Base-by-base conservation (phyloP, 2,797 vertebrate genomes). In the Centropyge bicolor region DNA sequence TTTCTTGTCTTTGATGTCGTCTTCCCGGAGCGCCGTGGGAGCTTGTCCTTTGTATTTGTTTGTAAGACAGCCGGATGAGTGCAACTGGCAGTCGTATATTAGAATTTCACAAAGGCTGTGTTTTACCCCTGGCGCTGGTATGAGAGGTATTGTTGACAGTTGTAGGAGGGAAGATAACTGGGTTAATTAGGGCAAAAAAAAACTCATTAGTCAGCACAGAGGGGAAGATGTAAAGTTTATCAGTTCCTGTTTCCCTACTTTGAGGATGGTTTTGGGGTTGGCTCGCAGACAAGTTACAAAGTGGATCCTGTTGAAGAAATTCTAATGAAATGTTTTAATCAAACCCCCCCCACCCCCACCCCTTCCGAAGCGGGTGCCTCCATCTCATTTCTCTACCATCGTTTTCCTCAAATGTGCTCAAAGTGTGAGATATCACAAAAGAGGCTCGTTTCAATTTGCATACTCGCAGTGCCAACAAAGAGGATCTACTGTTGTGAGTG, bases 131-230 rank as follows among this genome's bases (percentile, higher is more conserved):
- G 88, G 88, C 86, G 41, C 63, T 73, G 70, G 70, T 78, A 86
- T 78, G 82, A 93, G 91, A 89, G 88, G 83, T 86, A 86, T 88
- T 90, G 92, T 94, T 94, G 94, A 95, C 93, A 93, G 90, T 94
- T 86, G 90, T 88, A 89, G 92, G 70, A 82, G 88, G 72, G 73
- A 88, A 89, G 88, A 92, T 92, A 96, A 93, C 89, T 93, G 86
- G 90, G 92, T 94, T 95, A 94, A 95, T 96, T 95, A 94, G 90
- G 90, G 91, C 91, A 92, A 94, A 90, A 90, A 31, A 31, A 93
- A 89, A 75, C 90, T 91, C 91, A 91, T 95, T 94, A 92, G 92
- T 95, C 93, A 95, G 93, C 91, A 87, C 64, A 22, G 64, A 87
- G 82, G 90, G 89, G 80, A 91, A 90, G 89, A 92, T 89, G 91